These are phyloP conservation scores for Athalia circularis DNA, from an alignment of 2,888 invertebrate species.

Conservation along the genomic window DNA sequence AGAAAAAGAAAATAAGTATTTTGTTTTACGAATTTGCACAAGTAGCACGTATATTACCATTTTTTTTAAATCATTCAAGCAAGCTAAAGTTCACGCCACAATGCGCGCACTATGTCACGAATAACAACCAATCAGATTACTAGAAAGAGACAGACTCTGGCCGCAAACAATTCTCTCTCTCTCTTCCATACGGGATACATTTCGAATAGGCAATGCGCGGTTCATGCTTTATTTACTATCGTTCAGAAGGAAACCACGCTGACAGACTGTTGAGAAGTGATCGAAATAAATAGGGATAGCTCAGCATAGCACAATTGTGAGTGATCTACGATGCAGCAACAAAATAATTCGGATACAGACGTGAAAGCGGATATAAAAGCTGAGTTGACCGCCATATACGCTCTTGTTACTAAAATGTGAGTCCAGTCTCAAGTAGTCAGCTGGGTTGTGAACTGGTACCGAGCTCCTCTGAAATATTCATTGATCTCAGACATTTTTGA, in stretches of 20 bases:
- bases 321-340: slow-evolving; percentile 11
- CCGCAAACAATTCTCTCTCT: too few relatives aligned
- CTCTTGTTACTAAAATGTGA: slow-evolving; percentile 56
- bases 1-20: too few relatives aligned
- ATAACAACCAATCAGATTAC: too few relatives aligned
- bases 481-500: neutral
- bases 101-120: too few relatives aligned
- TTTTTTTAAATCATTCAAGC: too few relatives aligned
- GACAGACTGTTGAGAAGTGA: neutral
- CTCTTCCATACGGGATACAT: too few relatives aligned
- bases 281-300: neutral
- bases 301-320: neutral
- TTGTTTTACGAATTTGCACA: too few relatives aligned
- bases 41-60: too few relatives aligned
- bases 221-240: neutral
- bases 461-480: neutral
- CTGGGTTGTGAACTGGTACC: neutral
- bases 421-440: slow-evolving; percentile 7
- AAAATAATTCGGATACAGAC: slow-evolving; percentile 17
- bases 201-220: too few relatives aligned
- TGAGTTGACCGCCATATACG: slow-evolving; percentile 53
- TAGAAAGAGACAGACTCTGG: too few relatives aligned
- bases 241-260: neutral
- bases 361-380: slow-evolving; percentile 54
- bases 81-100: too few relatives aligned